These are phyloP conservation scores for Ephydatia muelleri DNA, from an alignment of 37 sponge, comb jelly and placozoan species.

Conservation along the genomic window DNA sequence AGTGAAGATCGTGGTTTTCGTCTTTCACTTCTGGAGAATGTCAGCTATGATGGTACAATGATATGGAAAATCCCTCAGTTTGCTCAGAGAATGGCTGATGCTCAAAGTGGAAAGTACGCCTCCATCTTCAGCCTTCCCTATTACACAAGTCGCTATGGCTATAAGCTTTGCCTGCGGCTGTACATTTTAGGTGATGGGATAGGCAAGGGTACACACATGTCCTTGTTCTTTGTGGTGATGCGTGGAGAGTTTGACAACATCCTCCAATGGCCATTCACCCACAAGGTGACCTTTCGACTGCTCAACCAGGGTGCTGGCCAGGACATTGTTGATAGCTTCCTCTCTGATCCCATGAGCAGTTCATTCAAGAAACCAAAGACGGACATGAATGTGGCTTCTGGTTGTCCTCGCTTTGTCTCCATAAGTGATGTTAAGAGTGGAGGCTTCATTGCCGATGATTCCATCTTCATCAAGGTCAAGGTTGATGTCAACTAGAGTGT, in stretches of 20 bases:
- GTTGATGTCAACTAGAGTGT: too few relatives aligned
- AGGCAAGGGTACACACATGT: constrained; percentile 73
- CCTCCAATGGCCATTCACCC: constrained; percentile 78
- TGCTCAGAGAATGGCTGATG: constrained; percentile 64
- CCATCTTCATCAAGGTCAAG: constrained; percentile 63
- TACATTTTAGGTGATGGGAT: constrained; percentile 84
- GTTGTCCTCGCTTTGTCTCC: constrained; percentile 68
- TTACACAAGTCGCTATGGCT: constrained; percentile 77
- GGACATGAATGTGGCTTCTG: constrained; percentile 81
- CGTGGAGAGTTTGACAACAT: constrained; percentile 84
- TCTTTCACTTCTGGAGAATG: constrained; percentile 67
- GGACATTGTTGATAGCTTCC: constrained; percentile 75
- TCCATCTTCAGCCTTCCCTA: constrained; percentile 82
- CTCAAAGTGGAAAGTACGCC: constrained; percentile 67
- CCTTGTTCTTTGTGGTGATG: constrained; percentile 81
- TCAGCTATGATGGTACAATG: constrained; percentile 69
- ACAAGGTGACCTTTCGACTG: constrained; percentile 75
- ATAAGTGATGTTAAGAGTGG: constrained; percentile 43
- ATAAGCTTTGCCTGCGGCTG: constrained; percentile 84
- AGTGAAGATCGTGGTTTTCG: constrained; percentile 78
- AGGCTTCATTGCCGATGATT: constrained; percentile 66
- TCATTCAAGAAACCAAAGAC: constrained; percentile 73
- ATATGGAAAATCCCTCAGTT: constrained; percentile 81
- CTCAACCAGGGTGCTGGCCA: constrained; percentile 62
- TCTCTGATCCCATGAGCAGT: constrained; percentile 78